These are phyloP conservation scores for Tenthredo mesomela DNA, from an alignment of 2,888 invertebrate species.

Conservation along the genomic window DNA sequence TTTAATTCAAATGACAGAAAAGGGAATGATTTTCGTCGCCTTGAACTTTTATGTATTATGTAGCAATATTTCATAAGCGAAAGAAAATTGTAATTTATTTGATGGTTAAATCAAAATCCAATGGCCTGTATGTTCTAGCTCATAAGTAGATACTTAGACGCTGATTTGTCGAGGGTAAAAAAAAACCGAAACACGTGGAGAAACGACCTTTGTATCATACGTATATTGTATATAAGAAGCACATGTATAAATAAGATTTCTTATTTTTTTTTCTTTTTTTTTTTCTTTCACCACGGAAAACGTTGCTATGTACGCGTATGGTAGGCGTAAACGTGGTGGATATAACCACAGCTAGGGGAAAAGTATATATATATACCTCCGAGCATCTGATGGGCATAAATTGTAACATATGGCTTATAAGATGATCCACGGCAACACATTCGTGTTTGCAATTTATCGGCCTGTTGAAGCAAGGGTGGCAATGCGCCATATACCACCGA, in stretches of 20 bases:
- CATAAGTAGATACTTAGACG: slow-evolving; percentile 6
- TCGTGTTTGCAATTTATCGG: slow-evolving; percentile 42
- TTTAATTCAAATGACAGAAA: neutral
- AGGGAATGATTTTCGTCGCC: neutral
- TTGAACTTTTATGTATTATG: neutral
- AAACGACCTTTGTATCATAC: slow-evolving; percentile 12
- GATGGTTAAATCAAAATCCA: neutral
- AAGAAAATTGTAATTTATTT: neutral
- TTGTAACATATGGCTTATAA: slow-evolving; percentile 43
- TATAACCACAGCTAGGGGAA: slow-evolving; percentile 3
- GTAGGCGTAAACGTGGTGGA: slow-evolving; percentile 4
- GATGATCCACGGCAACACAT: slow-evolving; percentile 49
- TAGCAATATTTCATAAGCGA: neutral
- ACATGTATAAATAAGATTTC: slow-evolving; percentile 31
- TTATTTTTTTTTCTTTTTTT: neutral
- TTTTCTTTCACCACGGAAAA: neutral
- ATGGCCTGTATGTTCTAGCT: neutral
- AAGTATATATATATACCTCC: slow-evolving; percentile 16
- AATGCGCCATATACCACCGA: neutral
- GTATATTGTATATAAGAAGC: neutral
- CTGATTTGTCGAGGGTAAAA: slow-evolving; percentile 22
- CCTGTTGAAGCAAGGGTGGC: slow-evolving; percentile 42
- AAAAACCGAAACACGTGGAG: slow-evolving; percentile 34
- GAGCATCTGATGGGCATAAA: slow-evolving; percentile 48
- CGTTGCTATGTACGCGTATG: neutral